Evolutionary conservation across 1,140 invertebrate species (phyloP), one percentile per base, ranked within the genome.

Genomic region (Chelonus insularis): DNA sequence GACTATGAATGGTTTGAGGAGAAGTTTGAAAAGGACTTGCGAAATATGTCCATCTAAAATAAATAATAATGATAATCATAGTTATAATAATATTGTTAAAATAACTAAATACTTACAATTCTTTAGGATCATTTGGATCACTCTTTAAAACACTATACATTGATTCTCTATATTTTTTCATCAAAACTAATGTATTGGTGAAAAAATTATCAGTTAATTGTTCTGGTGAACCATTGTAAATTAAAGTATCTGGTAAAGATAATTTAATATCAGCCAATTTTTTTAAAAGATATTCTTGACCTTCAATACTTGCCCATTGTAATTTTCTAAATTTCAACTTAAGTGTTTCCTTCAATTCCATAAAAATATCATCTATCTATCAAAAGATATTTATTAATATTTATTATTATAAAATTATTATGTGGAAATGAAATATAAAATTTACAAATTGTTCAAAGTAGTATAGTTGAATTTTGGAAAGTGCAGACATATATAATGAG

Each of bases 31-130:
- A 73, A 0, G 72, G 65, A 20, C 56, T 66, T 43, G 72, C 62
- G 34, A 72, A 71, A 36, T 68, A 63, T 4, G 68, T 73, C 72
- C 73, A 75, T 25, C 73, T 75, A 25, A 4, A 37, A 47, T 18
- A 45, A 43, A 18, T 52, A 60, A 20, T 16, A 11, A 52, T 47
- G 20, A 47, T 52, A 34, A 36, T 37, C n/a, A n/a, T n/a, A n/a
- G n/a, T 52, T 43, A 16, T 43, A 43, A 16, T 18, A 16, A 43
- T 16, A 8, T 18, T 43, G 9, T 8, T 8, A 47, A 58, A 47
- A 29, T 36, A 57, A 34, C 39, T 23, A 18, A 37, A 20, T 8
- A 57, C 60, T 54, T 60, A 74, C 71, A 72, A 65, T 63, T 68
- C 64, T 51, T 67, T 45, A 29, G 60, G 48, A 25, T 61, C 4